Evolutionary conservation across 1,140 invertebrate genomes (phyloP).

Genomic region (Acyrthosiphon pisum): DNA sequence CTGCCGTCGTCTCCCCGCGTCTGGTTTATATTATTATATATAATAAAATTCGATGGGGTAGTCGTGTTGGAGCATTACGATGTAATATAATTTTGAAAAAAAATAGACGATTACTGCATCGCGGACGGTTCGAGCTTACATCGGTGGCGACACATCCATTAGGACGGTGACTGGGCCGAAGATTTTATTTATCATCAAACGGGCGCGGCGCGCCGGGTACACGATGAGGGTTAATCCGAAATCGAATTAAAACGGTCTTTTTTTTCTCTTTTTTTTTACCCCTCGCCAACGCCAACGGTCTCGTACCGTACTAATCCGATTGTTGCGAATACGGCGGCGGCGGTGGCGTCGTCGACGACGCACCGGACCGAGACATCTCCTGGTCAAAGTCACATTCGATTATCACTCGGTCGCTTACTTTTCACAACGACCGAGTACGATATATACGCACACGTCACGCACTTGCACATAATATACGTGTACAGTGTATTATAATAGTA

Average conservation of each 20-base stretch:
- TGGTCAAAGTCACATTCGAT: constrained; percentile 36
- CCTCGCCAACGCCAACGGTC: background rate
- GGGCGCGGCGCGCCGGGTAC: background rate
- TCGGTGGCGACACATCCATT: constrained; percentile 39
- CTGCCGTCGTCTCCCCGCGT: background rate
- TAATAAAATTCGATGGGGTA: background rate
- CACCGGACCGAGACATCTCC: constrained; percentile 17
- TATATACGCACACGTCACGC: background rate
- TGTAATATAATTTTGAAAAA: constrained; percentile 19
- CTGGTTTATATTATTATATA: background rate
- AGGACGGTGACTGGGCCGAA: constrained; percentile 41
- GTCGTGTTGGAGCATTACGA: background rate
- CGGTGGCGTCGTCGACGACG: background rate
- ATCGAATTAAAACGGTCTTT: constrained; percentile 40
- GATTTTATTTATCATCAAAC: constrained; percentile 50
- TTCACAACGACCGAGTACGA: background rate
- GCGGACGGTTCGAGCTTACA: constrained; percentile 20
- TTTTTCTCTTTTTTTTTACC: background rate
- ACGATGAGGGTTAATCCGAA: constrained; percentile 38
- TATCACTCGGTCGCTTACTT: constrained; percentile 32
- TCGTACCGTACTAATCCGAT: constrained; percentile 26
- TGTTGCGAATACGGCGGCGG: constrained; percentile 15
- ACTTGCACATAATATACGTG: background rate
- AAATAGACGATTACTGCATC: constrained; percentile 9
- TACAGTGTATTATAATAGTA: background rate